Percentiles rank a stretch among this genome's conserved stretches.
These are phyloP conservation scores for Drosophila austrosaltans DNA, from an alignment of 2,888 invertebrate species.

Conservation along the genomic window DNA sequence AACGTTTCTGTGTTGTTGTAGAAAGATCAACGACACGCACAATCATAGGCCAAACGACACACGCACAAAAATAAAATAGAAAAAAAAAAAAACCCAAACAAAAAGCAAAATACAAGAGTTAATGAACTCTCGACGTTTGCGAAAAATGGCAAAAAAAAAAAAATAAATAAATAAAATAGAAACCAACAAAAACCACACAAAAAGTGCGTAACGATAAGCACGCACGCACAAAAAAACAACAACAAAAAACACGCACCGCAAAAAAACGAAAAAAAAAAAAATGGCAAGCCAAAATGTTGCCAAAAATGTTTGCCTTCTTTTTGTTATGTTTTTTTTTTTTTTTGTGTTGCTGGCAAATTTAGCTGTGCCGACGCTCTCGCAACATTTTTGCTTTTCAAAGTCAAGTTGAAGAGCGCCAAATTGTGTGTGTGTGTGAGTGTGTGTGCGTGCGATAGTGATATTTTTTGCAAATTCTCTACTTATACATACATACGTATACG, in stretches of 20 bases:
- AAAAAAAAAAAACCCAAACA: neutral
- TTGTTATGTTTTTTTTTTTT: constrained; percentile 6
- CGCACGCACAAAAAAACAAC: neutral
- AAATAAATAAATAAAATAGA: neutral
- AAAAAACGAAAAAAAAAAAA: constrained; percentile 12
- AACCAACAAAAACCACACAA: constrained; percentile 6
- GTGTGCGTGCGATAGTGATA: constrained; percentile 46
- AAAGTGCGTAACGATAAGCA: constrained; percentile 24
- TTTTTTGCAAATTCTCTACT: constrained; percentile 66
- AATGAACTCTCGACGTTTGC: constrained; percentile 56
- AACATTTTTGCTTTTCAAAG: constrained; percentile 68
- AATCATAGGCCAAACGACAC: constrained; percentile 36
- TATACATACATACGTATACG: neutral
- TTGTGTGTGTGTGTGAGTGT: constrained; percentile 1
- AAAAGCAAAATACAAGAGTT: constrained; percentile 29
- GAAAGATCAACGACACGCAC: constrained; percentile 79
- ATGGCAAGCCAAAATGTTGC: constrained; percentile 58
- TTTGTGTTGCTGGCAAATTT: constrained; percentile 30
- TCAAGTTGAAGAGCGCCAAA: constrained; percentile 73
- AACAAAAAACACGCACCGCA: neutral
- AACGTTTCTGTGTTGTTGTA: constrained; percentile 35
- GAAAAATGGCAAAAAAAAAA: constrained; percentile 9
- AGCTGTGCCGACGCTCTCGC: constrained; percentile 48
- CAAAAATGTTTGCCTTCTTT: constrained; percentile 41
- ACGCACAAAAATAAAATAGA: constrained; percentile 28